These are phyloP conservation scores for Nannoperca australis DNA, from an alignment of 2,797 vertebrate species.

Conservation along the genomic window DNA sequence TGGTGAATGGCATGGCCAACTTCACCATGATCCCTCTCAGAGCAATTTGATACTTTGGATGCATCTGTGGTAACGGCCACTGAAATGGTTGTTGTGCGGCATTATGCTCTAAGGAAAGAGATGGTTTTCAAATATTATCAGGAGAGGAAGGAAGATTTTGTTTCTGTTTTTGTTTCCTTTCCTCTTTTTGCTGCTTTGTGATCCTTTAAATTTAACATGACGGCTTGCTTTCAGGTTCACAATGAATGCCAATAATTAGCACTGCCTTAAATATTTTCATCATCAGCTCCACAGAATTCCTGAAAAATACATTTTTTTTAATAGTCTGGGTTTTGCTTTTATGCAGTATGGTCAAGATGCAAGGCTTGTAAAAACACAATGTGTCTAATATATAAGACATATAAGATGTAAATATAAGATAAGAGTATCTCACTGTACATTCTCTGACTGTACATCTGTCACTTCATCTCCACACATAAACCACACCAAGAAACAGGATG, in stretches of 20 bases:
- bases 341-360: neutral
- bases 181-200: constrained; percentile 15
- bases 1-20: constrained; percentile 49
- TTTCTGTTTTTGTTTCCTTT: constrained; percentile 26
- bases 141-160: constrained; percentile 17
- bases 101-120: constrained; percentile 24
- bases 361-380: neutral
- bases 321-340: neutral
- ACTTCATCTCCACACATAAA: constrained; percentile 20
- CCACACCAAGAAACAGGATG: constrained; percentile 60
- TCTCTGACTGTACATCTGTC: neutral
- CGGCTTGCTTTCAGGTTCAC: neutral
- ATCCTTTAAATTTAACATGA: constrained; percentile 12
- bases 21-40: constrained; percentile 29
- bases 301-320: neutral
- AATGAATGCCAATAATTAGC: neutral
- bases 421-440: neutral
- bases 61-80: constrained; percentile 41
- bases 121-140: constrained; percentile 29
- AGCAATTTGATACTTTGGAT: constrained; percentile 41
- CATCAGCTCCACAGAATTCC: neutral
- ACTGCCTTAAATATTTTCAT: neutral
- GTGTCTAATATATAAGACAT: neutral
- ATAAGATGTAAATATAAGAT: neutral
- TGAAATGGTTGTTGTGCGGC: constrained; percentile 26